Evolutionary conservation across 2,797 vertebrate genomes (phyloP).

Genomic region (Huso huso): DNA sequence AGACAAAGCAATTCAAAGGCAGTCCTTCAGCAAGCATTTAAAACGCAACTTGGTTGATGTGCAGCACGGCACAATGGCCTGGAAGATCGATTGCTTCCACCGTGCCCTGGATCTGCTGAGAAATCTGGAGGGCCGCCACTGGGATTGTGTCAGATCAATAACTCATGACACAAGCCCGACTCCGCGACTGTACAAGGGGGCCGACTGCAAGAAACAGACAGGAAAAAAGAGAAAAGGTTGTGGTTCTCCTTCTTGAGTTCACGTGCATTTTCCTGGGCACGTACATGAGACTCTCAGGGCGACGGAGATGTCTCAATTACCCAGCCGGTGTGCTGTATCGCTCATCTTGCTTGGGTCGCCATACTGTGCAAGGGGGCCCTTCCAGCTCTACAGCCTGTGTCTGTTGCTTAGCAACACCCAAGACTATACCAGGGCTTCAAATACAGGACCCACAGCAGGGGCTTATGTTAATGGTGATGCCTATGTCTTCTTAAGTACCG

Average conservation of each 20-base stretch:
- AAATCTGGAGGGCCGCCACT: background rate
- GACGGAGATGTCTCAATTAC: slow-evolving; percentile 25
- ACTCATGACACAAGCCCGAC: background rate
- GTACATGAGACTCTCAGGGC: slow-evolving; percentile 2
- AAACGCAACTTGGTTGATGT: no score
- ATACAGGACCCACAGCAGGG: slow-evolving; percentile 14
- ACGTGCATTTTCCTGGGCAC: background rate
- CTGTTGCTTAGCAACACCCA: slow-evolving; percentile 37
- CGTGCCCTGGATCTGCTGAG: background rate
- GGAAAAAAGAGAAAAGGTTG: background rate
- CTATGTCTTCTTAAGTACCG: slow-evolving; percentile 8
- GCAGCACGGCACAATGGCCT: no score
- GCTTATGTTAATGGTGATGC: slow-evolving; percentile 22
- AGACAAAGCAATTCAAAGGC: no score
- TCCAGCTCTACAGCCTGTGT: slow-evolving; percentile 21
- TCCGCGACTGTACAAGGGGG: no score
- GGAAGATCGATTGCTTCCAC: no score
- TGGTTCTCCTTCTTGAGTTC: background rate
- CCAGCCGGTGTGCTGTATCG: slow-evolving; percentile 24
- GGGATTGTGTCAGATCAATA: background rate
- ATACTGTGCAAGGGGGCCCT: slow-evolving; percentile 34
- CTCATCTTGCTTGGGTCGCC: slow-evolving; percentile 24
- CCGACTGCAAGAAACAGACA: no score
- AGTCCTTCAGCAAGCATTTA: no score
- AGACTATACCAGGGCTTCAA: slow-evolving; percentile 17